Evolutionary conservation across 2,113 vertebrate genomes (phyloP).

Genomic region (Nannospalax galili): DNA sequence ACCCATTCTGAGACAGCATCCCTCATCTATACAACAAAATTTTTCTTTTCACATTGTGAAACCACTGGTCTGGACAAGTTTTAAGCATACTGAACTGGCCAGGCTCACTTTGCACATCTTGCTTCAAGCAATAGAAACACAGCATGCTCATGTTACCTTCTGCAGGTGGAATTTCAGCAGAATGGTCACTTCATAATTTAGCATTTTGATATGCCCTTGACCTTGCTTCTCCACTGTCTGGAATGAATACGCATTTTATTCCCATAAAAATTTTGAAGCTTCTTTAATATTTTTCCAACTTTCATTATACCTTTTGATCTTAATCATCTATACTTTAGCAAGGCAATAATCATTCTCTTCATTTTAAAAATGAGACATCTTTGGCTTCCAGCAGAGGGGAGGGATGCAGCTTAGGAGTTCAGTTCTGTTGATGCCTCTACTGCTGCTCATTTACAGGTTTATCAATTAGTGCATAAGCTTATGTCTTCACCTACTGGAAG

Average conservation of each 20-base stretch:
- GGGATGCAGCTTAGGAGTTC: neutral
- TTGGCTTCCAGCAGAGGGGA: neutral
- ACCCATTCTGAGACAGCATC: neutral
- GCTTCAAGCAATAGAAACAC: neutral
- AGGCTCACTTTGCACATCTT: neutral
- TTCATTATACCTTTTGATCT: neutral
- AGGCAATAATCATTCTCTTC: neutral
- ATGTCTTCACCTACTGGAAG: slow-evolving; percentile 1
- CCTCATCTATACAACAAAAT: neutral
- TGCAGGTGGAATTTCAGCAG: neutral
- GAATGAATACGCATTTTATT: neutral
- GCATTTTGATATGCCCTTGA: neutral
- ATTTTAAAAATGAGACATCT: neutral
- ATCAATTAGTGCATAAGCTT: neutral
- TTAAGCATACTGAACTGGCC: neutral
- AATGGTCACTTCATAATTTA: neutral
- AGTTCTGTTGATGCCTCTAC: neutral
- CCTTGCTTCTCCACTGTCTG: neutral
- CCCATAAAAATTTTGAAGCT: neutral
- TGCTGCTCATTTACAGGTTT: neutral
- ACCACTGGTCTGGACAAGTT: neutral
- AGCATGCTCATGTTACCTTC: neutral
- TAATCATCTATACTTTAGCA: neutral
- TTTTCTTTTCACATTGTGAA: neutral
- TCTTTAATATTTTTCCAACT: neutral